Conservation (phyloP, 1,140 invertebrate species). For the Physella acuta region DNA sequence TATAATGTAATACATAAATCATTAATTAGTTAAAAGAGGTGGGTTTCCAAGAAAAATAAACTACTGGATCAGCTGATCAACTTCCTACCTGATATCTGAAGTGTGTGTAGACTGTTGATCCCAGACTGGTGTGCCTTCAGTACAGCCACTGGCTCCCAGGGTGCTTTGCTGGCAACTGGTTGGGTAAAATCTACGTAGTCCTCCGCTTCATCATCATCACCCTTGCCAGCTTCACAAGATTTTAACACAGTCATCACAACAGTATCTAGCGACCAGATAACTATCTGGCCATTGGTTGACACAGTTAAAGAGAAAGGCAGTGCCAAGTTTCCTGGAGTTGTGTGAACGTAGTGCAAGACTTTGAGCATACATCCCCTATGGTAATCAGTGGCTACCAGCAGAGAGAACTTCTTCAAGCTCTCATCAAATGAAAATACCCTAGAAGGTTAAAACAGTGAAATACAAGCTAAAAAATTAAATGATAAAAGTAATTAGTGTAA, state of each 20-base stretch:
- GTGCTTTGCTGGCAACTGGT: background rate
- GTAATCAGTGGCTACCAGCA: conserved; percentile 39
- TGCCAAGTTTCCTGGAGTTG: background rate
- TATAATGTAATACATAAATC: too few relatives aligned
- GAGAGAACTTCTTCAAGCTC: conserved; percentile 25
- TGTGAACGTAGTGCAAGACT: conserved; percentile 33
- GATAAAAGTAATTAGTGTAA: too few relatives aligned
- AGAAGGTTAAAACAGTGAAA: too few relatives aligned
- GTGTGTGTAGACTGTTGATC: conserved; percentile 67
- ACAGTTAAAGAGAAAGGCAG: conserved; percentile 60
- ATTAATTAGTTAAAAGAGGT: too few relatives aligned
- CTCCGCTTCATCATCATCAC: conserved; percentile 3
- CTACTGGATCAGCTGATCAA: too few relatives aligned
- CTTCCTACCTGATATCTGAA: conserved; percentile 30
- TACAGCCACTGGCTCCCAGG: background rate
- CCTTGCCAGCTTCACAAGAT: background rate
- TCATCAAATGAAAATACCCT: conserved; percentile 52
- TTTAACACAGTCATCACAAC: background rate
- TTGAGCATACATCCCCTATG: conserved; percentile 56
- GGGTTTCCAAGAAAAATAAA: too few relatives aligned
- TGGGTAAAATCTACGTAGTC: background rate
- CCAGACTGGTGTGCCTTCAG: conserved; percentile 70
- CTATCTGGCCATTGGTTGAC: conserved; percentile 69
- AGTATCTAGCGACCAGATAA: conserved; percentile 64
- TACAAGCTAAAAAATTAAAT: too few relatives aligned